These are phyloP conservation scores for Porites divaricata DNA, from an alignment of 92 coral and sea anemone species.

Conservation along the genomic window DNA sequence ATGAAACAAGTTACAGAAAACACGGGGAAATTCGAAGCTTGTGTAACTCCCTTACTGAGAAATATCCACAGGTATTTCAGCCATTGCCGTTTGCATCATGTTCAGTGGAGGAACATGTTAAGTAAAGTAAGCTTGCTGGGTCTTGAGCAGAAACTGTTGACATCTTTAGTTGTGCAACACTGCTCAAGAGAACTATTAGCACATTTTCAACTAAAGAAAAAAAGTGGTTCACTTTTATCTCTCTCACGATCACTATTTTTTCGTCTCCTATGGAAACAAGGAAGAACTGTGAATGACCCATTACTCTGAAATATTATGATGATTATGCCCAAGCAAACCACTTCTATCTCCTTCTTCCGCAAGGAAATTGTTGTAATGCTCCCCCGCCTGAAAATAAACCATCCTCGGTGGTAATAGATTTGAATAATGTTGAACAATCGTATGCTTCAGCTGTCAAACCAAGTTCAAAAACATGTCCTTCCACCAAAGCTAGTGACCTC, in stretches of 20 bases:
- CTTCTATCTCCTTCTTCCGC: constrained; percentile 52
- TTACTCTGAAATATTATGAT: constrained; percentile 53
- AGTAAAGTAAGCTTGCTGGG: constrained; percentile 35
- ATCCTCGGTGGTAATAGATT: constrained; percentile 25
- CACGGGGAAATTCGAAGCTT: constrained; percentile 41
- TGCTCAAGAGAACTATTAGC: constrained; percentile 51
- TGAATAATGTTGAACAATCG: background rate
- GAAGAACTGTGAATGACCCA: constrained; percentile 58
- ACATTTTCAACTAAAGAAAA: constrained; percentile 37
- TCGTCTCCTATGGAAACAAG: constrained; percentile 14
- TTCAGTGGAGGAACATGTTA: constrained; percentile 41
- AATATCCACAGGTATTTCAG: constrained; percentile 34
- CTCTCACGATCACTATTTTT: constrained; percentile 8
- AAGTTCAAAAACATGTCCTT: background rate
- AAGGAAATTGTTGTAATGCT: constrained; percentile 54
- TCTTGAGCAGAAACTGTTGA: constrained; percentile 78
- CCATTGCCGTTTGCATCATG: constrained; percentile 25
- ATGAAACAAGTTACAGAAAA: constrained; percentile 42
- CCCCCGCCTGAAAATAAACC: constrained; percentile 43
- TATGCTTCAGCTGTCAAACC: no score
- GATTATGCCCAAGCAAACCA: constrained; percentile 45
- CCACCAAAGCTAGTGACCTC: background rate
- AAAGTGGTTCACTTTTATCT: constrained; percentile 60
- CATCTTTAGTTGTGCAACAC: constrained; percentile 71
- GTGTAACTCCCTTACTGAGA: constrained; percentile 16